A percentile compares a stretch with the other conserved stretches of the same genome.
These are phyloP conservation scores for Fulmarus glacialis DNA, from an alignment of 2,113 vertebrate species.

Conservation along the genomic window DNA sequence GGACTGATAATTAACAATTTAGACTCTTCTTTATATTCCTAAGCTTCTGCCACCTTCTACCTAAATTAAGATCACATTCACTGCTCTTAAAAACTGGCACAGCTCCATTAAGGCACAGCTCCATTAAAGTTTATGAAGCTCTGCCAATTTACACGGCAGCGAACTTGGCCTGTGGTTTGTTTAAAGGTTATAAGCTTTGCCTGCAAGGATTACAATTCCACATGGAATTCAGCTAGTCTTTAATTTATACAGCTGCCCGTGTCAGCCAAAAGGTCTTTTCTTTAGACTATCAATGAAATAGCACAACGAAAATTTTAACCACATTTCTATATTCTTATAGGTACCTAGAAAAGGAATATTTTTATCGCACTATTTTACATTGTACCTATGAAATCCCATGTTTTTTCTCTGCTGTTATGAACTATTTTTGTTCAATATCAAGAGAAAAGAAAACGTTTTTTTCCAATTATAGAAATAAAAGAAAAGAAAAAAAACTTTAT, in stretches of 20 bases:
- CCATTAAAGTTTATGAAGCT: conserved; percentile 11
- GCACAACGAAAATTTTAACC: background rate
- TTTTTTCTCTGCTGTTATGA: background rate
- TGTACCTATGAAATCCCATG: background rate
- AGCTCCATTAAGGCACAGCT: background rate
- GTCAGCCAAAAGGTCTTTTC: background rate
- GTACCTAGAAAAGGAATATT: background rate
- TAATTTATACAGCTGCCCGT: background rate
- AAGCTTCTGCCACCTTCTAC: background rate
- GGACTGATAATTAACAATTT: background rate
- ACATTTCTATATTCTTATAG: background rate
- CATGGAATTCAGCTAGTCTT: background rate
- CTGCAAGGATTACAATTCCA: background rate
- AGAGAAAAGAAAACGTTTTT: background rate
- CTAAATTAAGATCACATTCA: background rate
- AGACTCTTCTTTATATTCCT: background rate
- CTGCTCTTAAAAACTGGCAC: background rate
- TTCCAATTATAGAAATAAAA: background rate
- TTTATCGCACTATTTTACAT: background rate
- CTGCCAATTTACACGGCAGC: conserved; percentile 13
- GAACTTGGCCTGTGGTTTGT: background rate
- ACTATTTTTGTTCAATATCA: background rate
- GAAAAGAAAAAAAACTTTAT: background rate
- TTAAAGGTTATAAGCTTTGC: conserved; percentile 25
- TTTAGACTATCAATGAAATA: background rate